Evolutionary conservation across 1,140 invertebrate genomes (phyloP), one percentile per base, ranked within the genome.

Genomic region (Pissodes strobi): DNA sequence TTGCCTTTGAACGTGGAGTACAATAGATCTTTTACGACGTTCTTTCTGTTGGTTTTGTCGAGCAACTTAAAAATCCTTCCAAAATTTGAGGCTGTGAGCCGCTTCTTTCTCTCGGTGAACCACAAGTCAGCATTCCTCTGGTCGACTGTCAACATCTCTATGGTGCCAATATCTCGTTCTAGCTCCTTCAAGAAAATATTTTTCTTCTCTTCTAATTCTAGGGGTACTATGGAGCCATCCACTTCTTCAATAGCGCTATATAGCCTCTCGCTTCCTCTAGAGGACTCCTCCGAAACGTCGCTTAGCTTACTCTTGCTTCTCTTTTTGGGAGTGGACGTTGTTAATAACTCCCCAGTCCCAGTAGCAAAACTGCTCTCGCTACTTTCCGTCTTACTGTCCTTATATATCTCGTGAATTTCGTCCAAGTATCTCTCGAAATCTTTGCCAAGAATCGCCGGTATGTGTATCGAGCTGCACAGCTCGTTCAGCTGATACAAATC

Each of bases 61-160:
- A 57, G 48, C 17, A 70, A 21, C 52, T 71, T 73, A 39, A 30
- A 72, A 10, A 74, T 64, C 22, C 66, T 25, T 51, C 72, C 69
- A 56, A 74, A 74, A 69, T 73, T 73, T 2, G 71, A 73, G 17
- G 72, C 71, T 1, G 71, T 74, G 9, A 74, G 48, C 18, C 71
- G 23, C 30, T 66, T 67, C 55, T 43, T 67, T 25, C 69, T 41
- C 41, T 72, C 63, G 13, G 19, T 13, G 21, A 30, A 49, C 69
- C 70, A 72, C 17, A 66, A 17, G 1, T 55, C 48, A 17, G 34
- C 21, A 39, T 64, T 43, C 27, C 39, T 69, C 41, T 70, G 65
- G 13, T 60, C 46, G 25, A 56, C 13, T 1, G 70, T 70, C 10
- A 56, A 10, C 4, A 23, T 57, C 6, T 45, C 57, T 12, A 72